Evolutionary conservation across 2,888 invertebrate species (phyloP).

Genomic region (Phrixothrix hirtus): DNA sequence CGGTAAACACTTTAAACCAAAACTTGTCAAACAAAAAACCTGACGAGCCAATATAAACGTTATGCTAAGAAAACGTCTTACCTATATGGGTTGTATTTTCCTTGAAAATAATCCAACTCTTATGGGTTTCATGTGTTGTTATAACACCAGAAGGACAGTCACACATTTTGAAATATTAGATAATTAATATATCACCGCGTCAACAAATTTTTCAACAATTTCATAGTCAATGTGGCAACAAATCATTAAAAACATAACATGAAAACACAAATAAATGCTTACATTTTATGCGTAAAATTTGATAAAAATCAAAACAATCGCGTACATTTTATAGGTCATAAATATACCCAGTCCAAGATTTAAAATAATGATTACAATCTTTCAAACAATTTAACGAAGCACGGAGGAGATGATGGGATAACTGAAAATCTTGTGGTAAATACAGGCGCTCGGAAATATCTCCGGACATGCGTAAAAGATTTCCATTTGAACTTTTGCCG

Average conservation of each 20-base stretch:
- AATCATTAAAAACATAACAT: conserved; percentile 1
- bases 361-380: no score
- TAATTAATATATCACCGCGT: neutral
- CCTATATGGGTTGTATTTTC: conserved; percentile 57
- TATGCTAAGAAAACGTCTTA: conserved; percentile 25
- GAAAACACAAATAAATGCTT: conserved; percentile 4
- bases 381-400: conserved; percentile 18
- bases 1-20: no score
- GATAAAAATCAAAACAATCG: no score
- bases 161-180: conserved; percentile 54
- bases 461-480: conserved; percentile 32
- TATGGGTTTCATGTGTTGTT: conserved; percentile 70
- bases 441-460: conserved; percentile 17
- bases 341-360: no score
- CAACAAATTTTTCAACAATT: neutral
- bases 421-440: conserved; percentile 35
- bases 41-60: no score
- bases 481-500: conserved; percentile 9
- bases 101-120: conserved; percentile 79
- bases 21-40: no score
- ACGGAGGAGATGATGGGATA: conserved; percentile 29
- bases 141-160: conserved; percentile 65
- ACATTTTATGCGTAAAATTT: no score
- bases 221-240: neutral
- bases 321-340: no score